phyloP scores from a whole-genome alignment of 2,888 invertebrate genomes.

The Pherbina coryleti region DNA sequence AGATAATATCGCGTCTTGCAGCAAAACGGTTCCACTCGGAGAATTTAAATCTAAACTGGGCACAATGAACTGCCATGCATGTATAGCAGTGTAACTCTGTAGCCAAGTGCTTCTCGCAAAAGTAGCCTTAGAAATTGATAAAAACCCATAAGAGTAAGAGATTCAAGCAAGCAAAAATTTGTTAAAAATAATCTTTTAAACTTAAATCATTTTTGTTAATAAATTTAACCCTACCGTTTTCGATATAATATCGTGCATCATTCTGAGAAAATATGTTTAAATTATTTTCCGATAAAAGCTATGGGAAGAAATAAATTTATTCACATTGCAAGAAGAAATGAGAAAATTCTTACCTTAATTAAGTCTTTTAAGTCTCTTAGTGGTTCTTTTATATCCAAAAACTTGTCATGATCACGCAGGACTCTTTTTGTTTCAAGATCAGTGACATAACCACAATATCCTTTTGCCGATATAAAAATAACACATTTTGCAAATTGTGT shows the following conservation, averaged over 20 bases:
- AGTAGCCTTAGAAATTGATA: conserved; percentile 50
- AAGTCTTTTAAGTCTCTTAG: conserved; percentile 55
- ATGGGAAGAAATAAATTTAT: background rate
- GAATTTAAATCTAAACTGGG: conserved; percentile 56
- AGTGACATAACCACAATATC: conserved; percentile 57
- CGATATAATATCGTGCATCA: conserved; percentile 63
- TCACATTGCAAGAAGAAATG: background rate
- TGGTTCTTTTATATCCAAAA: conserved; percentile 57
- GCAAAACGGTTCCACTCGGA: conserved; percentile 66
- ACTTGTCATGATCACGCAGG: conserved; percentile 54
- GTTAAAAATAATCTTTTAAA: too few relatives aligned
- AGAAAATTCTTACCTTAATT: conserved; percentile 52
- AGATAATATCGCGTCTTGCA: conserved; percentile 57
- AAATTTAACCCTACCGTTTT: conserved; percentile 53
- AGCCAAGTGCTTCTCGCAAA: conserved; percentile 61
- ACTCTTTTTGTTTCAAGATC: conserved; percentile 52
- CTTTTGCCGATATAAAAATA: conserved; percentile 55
- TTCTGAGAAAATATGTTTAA: conserved; percentile 64
- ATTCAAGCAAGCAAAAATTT: too few relatives aligned
- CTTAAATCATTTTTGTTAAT: too few relatives aligned
- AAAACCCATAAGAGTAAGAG: background rate
- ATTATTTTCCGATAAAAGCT: conserved; percentile 56
- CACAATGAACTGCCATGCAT: conserved; percentile 59
- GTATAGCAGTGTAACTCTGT: conserved; percentile 61
- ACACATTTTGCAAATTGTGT: conserved; percentile 57